A percentile compares a stretch with the other conserved stretches of the same genome.
phyloP scores from a whole-genome alignment of 2,113 vertebrate species.

The Tachysurus fulvidraco region DNA sequence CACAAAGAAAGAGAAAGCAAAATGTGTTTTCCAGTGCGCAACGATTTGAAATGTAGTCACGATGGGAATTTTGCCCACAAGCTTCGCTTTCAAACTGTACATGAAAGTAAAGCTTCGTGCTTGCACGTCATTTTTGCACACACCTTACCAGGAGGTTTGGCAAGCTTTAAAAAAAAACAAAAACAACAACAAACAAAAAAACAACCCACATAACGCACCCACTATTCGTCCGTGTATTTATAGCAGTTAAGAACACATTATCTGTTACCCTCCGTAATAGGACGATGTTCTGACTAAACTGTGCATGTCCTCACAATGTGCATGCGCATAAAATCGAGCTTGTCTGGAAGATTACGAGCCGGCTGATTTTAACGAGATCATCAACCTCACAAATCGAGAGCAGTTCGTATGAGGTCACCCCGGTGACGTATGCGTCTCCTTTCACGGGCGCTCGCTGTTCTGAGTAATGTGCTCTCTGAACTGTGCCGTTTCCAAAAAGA shows the following conservation, averaged over 20 bases:
- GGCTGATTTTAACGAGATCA: neutral
- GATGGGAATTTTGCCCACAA: too few species aligned
- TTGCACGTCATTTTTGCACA: too few species aligned
- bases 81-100: too few species aligned
- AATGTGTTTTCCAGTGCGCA: neutral
- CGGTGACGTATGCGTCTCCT: neutral
- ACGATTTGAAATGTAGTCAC: too few species aligned
- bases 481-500: slow-evolving; percentile 3
- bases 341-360: neutral
- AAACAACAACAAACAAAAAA: too few species aligned
- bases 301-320: neutral
- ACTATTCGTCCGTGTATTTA: neutral
- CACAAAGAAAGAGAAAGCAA: neutral
- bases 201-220: too few species aligned
- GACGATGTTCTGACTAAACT: neutral
- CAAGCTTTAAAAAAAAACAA: too few species aligned
- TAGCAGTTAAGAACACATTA: neutral
- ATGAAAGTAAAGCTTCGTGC: too few species aligned
- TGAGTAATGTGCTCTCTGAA: slow-evolving; percentile 3
- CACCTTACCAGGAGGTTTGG: too few species aligned
- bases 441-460: neutral
- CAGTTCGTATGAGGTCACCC: neutral
- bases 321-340: neutral
- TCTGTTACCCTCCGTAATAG: neutral
- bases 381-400: neutral